phyloP scores from a whole-genome alignment of 2,888 invertebrate species.

The Brachyptera putata region DNA sequence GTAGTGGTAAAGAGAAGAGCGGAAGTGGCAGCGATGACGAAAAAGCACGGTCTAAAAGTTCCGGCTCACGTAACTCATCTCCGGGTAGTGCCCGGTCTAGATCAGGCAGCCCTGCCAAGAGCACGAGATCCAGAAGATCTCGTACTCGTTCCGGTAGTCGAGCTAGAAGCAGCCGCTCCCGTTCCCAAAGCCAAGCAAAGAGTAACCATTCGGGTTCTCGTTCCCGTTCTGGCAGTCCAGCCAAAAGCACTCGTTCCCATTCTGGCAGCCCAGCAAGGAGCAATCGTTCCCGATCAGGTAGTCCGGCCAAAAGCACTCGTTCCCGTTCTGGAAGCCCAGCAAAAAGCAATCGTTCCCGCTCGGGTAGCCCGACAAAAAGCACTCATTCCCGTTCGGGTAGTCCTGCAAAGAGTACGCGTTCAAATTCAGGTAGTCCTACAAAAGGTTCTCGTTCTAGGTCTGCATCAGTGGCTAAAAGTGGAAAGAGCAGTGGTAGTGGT shows the following conservation, averaged over 20 bases:
- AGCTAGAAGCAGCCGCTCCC: slow-evolving; percentile 36
- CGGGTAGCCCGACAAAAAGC: slow-evolving; percentile 35
- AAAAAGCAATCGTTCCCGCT: slow-evolving; percentile 26
- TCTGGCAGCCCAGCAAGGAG: slow-evolving; percentile 32
- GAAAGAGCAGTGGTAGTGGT: slow-evolving; percentile 36
- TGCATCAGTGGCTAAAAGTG: slow-evolving; percentile 40
- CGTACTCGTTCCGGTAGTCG: slow-evolving; percentile 41
- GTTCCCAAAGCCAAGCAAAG: slow-evolving; percentile 38
- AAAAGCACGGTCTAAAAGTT: slow-evolving; percentile 35
- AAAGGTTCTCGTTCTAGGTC: slow-evolving; percentile 43
- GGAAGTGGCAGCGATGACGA: slow-evolving; percentile 35
- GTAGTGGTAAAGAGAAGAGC: slow-evolving; percentile 28
- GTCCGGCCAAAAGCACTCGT: slow-evolving; percentile 41
- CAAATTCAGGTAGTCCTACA: slow-evolving; percentile 33
- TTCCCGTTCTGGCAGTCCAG: slow-evolving; percentile 42
- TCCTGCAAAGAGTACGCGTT: slow-evolving; percentile 19
- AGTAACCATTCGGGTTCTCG: slow-evolving; percentile 37
- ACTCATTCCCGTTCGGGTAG: slow-evolving; percentile 43
- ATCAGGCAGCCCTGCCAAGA: slow-evolving; percentile 35
- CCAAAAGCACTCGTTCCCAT: slow-evolving; percentile 35
- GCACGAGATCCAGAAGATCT: slow-evolving; percentile 43
- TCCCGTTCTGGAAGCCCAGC: slow-evolving; percentile 41
- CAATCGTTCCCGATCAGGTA: slow-evolving; percentile 31
- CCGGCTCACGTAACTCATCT: slow-evolving; percentile 38
- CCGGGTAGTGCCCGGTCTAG: slow-evolving; percentile 48